A percentile compares a stretch with the other conserved stretches of the same genome.
phyloP scores from a whole-genome alignment of 2,797 vertebrate genomes.

The Onychomys torridus region DNA sequence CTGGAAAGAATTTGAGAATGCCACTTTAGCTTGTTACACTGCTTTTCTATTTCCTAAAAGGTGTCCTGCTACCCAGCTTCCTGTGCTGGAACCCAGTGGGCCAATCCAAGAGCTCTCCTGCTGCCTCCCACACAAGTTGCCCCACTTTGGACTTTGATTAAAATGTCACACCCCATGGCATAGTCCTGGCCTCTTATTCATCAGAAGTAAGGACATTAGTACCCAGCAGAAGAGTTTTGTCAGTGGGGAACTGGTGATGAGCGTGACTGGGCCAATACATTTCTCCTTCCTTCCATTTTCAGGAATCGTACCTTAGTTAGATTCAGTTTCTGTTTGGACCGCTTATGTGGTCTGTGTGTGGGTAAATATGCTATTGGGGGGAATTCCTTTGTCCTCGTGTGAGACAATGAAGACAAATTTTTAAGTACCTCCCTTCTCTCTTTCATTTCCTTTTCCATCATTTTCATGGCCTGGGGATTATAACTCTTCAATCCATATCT shows the following conservation, averaged over 20 bases:
- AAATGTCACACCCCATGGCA: background rate
- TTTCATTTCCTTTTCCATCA: background rate
- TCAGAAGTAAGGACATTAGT: background rate
- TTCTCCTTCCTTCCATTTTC: background rate
- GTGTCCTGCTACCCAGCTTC: background rate
- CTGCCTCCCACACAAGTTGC: background rate
- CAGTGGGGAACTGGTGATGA: background rate
- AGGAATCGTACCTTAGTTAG: background rate
- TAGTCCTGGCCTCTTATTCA: background rate
- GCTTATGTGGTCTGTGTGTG: background rate
- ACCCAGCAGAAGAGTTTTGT: background rate
- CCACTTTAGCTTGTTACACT: background rate
- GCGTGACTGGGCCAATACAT: background rate
- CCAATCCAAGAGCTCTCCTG: background rate
- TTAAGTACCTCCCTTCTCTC: background rate
- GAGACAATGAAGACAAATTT: fast-evolving
- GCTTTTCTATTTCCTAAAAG: background rate
- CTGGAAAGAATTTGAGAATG: background rate
- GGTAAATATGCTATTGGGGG: background rate
- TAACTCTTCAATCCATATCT: background rate
- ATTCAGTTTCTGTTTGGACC: background rate
- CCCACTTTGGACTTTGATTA: background rate
- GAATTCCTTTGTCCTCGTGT: background rate
- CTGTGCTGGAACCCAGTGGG: background rate
- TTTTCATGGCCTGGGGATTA: background rate